Evolutionary conservation across 2,113 vertebrate genomes (phyloP).

Genomic region (Daphoenositta chrysoptera): DNA sequence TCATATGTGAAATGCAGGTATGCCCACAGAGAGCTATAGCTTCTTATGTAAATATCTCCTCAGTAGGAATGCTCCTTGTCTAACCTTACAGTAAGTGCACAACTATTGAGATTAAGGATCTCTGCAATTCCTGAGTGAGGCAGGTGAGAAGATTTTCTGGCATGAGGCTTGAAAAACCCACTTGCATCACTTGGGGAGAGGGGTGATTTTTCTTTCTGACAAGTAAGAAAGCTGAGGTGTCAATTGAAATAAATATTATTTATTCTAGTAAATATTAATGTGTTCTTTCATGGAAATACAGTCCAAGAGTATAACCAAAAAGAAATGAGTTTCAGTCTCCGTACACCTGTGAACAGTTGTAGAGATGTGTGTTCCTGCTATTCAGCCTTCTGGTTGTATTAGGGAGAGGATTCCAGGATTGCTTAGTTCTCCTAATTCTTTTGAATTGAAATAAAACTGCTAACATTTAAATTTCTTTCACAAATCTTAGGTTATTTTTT

Average conservation of each 20-base stretch:
- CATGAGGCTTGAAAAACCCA: background rate
- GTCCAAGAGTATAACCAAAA: background rate
- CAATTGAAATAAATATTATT: background rate
- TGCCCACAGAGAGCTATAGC: background rate
- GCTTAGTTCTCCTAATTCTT: background rate
- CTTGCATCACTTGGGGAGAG: background rate
- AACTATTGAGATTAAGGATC: background rate
- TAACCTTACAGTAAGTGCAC: background rate
- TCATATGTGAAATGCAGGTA: background rate
- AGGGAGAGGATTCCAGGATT: background rate
- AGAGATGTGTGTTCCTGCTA: background rate
- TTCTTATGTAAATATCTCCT: background rate
- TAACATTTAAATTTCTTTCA: background rate
- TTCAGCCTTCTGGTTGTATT: background rate
- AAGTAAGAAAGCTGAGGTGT: background rate
- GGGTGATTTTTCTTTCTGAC: background rate
- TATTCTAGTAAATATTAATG: background rate
- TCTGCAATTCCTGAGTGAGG: background rate
- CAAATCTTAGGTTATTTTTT: background rate
- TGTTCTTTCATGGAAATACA: background rate
- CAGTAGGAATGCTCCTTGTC: background rate
- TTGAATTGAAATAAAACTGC: background rate
- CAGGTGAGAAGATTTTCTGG: background rate
- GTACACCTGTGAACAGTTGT: background rate
- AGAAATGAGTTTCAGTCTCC: background rate